Evolutionary conservation across 2,888 invertebrate species (phyloP).

Genomic region (Pimpla rufipes): DNA sequence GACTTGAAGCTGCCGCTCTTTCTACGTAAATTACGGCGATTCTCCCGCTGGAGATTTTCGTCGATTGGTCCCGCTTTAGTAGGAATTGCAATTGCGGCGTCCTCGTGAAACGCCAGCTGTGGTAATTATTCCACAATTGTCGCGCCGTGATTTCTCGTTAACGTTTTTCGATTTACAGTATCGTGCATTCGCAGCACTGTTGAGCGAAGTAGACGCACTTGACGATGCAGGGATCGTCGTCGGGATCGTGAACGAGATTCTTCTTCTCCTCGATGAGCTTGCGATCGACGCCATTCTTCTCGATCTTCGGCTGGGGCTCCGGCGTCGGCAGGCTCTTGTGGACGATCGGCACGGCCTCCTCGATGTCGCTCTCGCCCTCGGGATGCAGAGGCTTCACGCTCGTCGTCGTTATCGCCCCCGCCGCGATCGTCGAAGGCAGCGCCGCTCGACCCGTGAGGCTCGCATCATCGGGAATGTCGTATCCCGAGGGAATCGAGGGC

Average conservation of each 20-base stretch:
- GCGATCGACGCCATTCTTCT: constrained; percentile 78
- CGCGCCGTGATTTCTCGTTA: no score
- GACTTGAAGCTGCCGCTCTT: no score
- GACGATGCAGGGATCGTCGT: constrained; percentile 88
- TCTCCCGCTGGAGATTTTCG: neutral
- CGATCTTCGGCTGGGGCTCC: constrained; percentile 78
- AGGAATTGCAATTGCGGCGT: neutral
- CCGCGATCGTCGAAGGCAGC: constrained; percentile 53
- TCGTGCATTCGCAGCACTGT: constrained; percentile 89
- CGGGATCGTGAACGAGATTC: constrained; percentile 84
- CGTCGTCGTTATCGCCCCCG: constrained; percentile 68
- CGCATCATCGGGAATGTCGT: constrained; percentile 80
- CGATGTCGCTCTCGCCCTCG: constrained; percentile 73
- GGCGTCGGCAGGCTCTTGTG: constrained; percentile 77
- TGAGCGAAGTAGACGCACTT: constrained; percentile 89
- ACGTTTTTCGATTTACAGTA: constrained; percentile 77
- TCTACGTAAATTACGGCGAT: no score
- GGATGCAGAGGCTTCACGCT: constrained; percentile 66
- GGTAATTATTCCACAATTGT: no score
- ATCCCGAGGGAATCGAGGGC: constrained; percentile 76
- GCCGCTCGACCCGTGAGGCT: constrained; percentile 75
- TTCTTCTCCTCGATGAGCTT: constrained; percentile 70
- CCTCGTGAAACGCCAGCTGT: neutral
- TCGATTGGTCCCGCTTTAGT: neutral
- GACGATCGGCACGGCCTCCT: constrained; percentile 77